These are phyloP conservation scores for Tetraneura akinire DNA, from an alignment of 1,140 invertebrate species.

Conservation along the genomic window DNA sequence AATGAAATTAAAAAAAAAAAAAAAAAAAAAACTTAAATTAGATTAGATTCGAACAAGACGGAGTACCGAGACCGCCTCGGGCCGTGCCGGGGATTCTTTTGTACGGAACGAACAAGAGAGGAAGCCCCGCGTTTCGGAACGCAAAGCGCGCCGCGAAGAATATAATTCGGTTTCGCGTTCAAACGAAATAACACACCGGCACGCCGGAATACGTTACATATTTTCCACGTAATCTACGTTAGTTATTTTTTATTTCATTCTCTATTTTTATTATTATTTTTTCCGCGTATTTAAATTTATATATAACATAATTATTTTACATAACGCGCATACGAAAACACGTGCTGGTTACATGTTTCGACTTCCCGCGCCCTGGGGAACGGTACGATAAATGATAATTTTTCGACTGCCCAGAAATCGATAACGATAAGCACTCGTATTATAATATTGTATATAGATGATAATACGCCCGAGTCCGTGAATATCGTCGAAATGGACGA, in stretches of 20 bases:
- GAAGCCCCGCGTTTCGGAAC: neutral
- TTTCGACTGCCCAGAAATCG: too few relatives aligned
- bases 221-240: neutral
- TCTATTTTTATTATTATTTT: neutral
- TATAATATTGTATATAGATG: too few relatives aligned
- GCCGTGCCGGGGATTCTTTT: neutral
- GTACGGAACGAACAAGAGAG: neutral
- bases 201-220: conserved; percentile 4
- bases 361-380: neutral
- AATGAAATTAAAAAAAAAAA: too few relatives aligned
- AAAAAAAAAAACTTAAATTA: neutral
- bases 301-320: too few relatives aligned
- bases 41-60: neutral
- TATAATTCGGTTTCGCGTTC: conserved; percentile 27
- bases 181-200: too few relatives aligned
- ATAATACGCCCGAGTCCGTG: too few relatives aligned
- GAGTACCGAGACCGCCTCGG: neutral
- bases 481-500: too few relatives aligned
- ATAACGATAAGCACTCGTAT: too few relatives aligned
- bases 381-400: neutral
- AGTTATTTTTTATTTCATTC: too few relatives aligned
- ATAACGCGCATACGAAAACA: neutral
- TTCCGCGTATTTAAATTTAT: neutral
- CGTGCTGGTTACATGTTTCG: neutral
- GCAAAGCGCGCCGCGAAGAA: neutral